These are phyloP conservation scores for Cryptus viduatorius DNA, from an alignment of 2,888 invertebrate species.

Conservation along the genomic window DNA sequence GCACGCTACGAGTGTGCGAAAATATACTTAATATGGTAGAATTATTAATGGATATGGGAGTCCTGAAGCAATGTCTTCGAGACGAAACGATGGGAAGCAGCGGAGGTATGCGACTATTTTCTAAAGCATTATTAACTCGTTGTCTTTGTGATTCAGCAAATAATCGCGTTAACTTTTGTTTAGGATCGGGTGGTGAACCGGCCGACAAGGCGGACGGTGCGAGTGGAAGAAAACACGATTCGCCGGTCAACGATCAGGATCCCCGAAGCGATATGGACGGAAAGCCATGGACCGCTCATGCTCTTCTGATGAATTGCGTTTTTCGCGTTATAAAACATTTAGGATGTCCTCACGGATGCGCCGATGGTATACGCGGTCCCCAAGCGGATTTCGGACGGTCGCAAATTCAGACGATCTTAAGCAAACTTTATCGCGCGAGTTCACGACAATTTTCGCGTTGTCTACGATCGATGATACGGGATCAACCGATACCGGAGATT, in stretches of 20 bases:
- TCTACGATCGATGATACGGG: constrained; percentile 91
- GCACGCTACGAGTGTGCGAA: constrained; percentile 96
- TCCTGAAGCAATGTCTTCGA: constrained; percentile 88
- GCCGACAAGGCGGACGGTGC: constrained; percentile 73
- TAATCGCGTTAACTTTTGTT: not conserved
- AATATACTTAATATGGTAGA: constrained; percentile 97
- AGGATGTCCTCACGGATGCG: constrained; percentile 98
- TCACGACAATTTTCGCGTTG: constrained; percentile 89
- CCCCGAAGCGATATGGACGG: constrained; percentile 67
- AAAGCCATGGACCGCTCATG: constrained; percentile 87
- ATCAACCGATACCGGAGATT: constrained; percentile 92
- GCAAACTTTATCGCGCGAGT: constrained; percentile 90
- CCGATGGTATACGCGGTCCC: constrained; percentile 91
- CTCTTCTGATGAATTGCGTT: constrained; percentile 90
- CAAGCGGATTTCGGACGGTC: constrained; percentile 96
- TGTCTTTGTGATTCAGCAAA: not conserved
- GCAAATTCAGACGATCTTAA: constrained; percentile 93
- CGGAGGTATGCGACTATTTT: constrained; percentile 82
- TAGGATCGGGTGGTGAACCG: constrained; percentile 72
- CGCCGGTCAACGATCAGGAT: constrained; percentile 75
- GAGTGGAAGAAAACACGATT: constrained; percentile 75
- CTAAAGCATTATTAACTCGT: too few relatives aligned
- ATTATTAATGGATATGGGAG: constrained; percentile 95
- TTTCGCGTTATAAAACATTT: constrained; percentile 93
- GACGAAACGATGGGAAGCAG: constrained; percentile 86